Conservation (phyloP, 2,888 invertebrate species). For the Synergus itoensis region DNA sequence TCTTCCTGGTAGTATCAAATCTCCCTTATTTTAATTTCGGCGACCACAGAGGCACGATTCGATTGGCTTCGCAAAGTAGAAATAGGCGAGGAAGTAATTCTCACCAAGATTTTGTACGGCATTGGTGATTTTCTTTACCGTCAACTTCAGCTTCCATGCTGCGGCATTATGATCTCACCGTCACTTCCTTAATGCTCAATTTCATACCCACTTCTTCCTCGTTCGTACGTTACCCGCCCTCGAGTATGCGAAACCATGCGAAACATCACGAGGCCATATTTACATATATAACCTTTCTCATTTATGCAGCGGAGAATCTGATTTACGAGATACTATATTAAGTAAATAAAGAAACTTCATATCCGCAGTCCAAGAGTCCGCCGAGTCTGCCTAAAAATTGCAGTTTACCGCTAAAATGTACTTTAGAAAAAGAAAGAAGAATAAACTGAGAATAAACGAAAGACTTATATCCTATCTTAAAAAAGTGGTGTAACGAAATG, state of each 20-base stretch:
- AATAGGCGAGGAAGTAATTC: conserved; percentile 8
- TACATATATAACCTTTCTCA: conserved; percentile 31
- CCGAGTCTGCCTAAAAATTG: background rate
- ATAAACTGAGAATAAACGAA: background rate
- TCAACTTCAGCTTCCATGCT: conserved; percentile 41
- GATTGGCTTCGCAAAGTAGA: background rate
- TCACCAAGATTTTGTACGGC: conserved; percentile 1
- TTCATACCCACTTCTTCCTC: conserved; percentile 62
- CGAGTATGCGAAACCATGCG: background rate
- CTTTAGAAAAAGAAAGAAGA: background rate
- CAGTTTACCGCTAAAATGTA: background rate
- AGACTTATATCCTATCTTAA: too few relatives aligned
- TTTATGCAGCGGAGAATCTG: conserved; percentile 29
- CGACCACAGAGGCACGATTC: background rate
- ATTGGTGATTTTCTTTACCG: background rate
- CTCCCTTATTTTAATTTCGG: background rate
- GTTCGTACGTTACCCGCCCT: conserved; percentile 49
- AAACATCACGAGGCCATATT: conserved; percentile 17
- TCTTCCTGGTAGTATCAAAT: background rate
- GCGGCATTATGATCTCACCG: conserved; percentile 60
- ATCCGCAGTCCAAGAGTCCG: background rate
- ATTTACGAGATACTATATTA: conserved; percentile 26
- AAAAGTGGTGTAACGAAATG: too few relatives aligned
- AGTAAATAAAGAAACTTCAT: conserved; percentile 16
- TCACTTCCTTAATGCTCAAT: conserved; percentile 61